Conservation (phyloP, 1,140 invertebrate species). For the Leptestheria dahalacensis region DNA sequence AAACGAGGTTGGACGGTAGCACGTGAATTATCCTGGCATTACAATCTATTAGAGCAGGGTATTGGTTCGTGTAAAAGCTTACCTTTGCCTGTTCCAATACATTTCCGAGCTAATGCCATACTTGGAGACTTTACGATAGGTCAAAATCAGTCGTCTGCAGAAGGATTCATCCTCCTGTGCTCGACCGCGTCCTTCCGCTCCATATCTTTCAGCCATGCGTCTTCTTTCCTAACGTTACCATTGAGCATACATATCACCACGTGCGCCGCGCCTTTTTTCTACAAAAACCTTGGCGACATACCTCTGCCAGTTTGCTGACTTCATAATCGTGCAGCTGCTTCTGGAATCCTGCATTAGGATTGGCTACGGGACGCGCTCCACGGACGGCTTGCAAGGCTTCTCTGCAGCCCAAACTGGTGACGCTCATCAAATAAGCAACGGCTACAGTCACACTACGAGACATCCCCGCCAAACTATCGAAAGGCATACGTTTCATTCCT, state of each 20-base stretch:
- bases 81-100: neutral
- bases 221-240: conserved; percentile 3
- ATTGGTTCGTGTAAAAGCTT: too few relatives aligned
- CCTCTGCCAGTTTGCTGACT: conserved; percentile 58
- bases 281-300: conserved; percentile 27
- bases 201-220: neutral
- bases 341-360: conserved; percentile 90
- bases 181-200: neutral
- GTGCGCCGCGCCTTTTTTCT: neutral
- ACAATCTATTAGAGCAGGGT: too few relatives aligned
- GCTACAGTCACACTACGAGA: conserved; percentile 87
- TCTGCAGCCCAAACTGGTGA: conserved; percentile 76
- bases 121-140: neutral
- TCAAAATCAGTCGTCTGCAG: neutral
- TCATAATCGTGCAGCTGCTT: conserved; percentile 87
- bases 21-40: too few relatives aligned
- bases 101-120: neutral
- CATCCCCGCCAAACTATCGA: conserved; percentile 75
- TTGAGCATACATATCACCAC: too few relatives aligned
- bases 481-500: too few relatives aligned
- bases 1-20: too few relatives aligned
- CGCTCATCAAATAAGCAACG: conserved; percentile 89
- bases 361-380: conserved; percentile 74
- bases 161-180: neutral
- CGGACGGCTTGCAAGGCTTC: conserved; percentile 84